Evolutionary conservation across 2,888 invertebrate species (phyloP), one percentile per base, ranked within the genome.

Genomic region (Drosophila aldrichi): DNA sequence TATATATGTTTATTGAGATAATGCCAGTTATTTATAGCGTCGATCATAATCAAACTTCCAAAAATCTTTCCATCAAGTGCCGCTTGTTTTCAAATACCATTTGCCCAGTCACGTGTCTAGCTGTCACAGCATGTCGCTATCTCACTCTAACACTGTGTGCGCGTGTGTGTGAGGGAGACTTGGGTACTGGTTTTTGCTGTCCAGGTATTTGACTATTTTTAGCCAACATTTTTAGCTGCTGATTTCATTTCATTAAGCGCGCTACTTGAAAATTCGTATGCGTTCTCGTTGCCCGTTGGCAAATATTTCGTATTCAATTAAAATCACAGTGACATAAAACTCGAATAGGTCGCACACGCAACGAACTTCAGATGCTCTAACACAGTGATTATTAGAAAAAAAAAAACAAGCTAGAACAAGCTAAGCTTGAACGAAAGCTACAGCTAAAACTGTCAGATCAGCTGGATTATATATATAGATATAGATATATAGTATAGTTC

Each of bases 141-240:
- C 25, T 46, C 14, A 1, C 43, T 14, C 43, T n/a, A 6, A 2
- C 25, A 10, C 29, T 29, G 8, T 9, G 2, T 8, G 29, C 9
- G 29, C 8, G 8, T 16, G 10, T n/a, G 1, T 25, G 9, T 25
- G 65, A 62, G 65, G 59, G 62, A 62, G 62, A 52, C 59, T 70
- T 55, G 62, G 34, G 63, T 63, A 71, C 63, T 61, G 75, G 72
- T 74, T 77, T 77, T 74, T 61, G 64, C 54, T 41, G 66, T 68
- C 70, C 73, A 74, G 73, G 73, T 49, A 54, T 77, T 82, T 66
- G 69, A 67, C 86, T 86, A 86, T 86, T 82, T 82, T 77, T 83
- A 86, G 83, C 49, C 59, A 75, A 75, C 74, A 81, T 77, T 86
- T 86, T 86, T 86, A 83, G 77, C 77, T 74, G 86, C 87, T 83